Evolutionary conservation across 2,888 invertebrate species (phyloP).

Genomic region (Arge pagana): DNA sequence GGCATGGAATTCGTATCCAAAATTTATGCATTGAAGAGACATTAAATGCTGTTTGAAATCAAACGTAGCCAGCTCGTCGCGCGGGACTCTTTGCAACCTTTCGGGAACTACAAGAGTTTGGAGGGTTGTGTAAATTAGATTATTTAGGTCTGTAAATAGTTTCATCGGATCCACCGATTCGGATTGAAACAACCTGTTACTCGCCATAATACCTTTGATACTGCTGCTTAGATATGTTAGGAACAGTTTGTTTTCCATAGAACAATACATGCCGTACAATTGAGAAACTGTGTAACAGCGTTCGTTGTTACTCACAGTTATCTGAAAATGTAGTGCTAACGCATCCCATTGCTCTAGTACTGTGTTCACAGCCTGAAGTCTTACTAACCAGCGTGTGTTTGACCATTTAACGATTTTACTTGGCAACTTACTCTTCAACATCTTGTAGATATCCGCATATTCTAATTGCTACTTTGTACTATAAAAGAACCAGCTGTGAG

Average conservation of each 20-base stretch:
- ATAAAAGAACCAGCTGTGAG: constrained; percentile 39
- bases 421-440: constrained; percentile 28
- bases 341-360: constrained; percentile 6
- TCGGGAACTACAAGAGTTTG: constrained; percentile 36
- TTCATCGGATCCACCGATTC: constrained; percentile 30
- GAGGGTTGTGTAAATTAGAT: constrained; percentile 27
- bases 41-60: constrained; percentile 38
- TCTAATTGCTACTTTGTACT: constrained; percentile 36
- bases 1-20: constrained; percentile 37
- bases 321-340: constrained; percentile 17
- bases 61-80: constrained; percentile 33
- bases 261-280: constrained; percentile 28
- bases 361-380: constrained; percentile 2
- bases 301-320: constrained; percentile 30
- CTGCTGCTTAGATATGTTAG: constrained; percentile 25
- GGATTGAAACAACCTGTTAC: constrained; percentile 32
- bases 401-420: constrained; percentile 35
- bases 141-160: constrained; percentile 30
- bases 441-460: constrained; percentile 35
- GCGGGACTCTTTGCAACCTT: constrained; percentile 35
- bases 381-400: constrained; percentile 34
- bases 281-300: constrained; percentile 29
- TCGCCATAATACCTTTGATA: constrained; percentile 29
- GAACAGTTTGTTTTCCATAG: constrained; percentile 29
- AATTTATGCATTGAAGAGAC: constrained; percentile 38